Base-by-base conservation (phyloP, 2,888 invertebrate genomes). In the Aphodius granarius region DNA sequence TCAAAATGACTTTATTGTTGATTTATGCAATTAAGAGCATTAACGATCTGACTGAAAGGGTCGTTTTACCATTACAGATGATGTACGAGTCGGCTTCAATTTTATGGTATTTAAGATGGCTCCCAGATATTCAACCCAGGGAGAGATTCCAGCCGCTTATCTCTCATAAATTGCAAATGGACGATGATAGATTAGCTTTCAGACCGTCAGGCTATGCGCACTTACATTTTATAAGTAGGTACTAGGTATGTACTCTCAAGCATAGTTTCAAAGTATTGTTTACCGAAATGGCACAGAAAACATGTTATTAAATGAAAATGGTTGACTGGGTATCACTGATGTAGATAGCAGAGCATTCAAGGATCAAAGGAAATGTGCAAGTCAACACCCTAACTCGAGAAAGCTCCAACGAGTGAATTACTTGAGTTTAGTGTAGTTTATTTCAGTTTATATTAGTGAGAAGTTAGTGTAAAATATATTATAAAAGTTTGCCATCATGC, bases 11-110 rank as follows among this genome's bases (percentile, higher is more conserved):
- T 68, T 68, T 68, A 68, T 68, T 68, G 68, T 68, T 68, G 68
- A 68, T 68, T 68, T 68, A 68, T 68, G 68, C 68, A 68, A 68
- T 68, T 68, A 68, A 68, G 68, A 68, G 22, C 68, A 68, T 68
- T 68, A 68, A 68, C 68, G 68, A 20, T 68, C 68, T 20, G 65
- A 65, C 20, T 22, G 68, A 68, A 68, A 68, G 68, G 20, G 68
- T n/a, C 68, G 68, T 20, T n/a, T 22, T 22, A 20, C 68, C 68
- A 68, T 68, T 68, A 68, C 21, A 68, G 68, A 68, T 68, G 68
- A 68, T 22, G 68, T 21, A 68, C 68, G 68, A 22, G 68, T 68
- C 21, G 43, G 21, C 68, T 68, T 68, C 68, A 68, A 22, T 68
- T 68, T 68, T 22, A 22, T 22, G 68, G 68, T 68, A 68, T 68